Base-by-base conservation (phyloP, 1,140 invertebrate genomes). In the Achroia grisella region DNA sequence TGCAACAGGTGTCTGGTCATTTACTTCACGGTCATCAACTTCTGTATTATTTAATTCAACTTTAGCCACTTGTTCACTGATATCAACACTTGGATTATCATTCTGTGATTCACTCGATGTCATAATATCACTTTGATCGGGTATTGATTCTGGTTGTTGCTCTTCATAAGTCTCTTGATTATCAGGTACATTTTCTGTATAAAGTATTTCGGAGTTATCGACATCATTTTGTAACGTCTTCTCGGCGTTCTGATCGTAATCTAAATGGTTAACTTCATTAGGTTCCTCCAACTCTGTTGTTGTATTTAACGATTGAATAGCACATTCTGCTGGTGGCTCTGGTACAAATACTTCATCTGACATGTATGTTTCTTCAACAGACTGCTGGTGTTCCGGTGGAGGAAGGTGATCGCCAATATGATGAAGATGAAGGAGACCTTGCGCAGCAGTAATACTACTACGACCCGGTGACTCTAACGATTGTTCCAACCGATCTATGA, bases 401-500 rank as follows among this genome's bases (percentile, higher is more conserved):
- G 66, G 54, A 2, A 87, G 50, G 33, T 82, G 79, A 43, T 88
- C 87, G 3, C 87, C 87, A 57, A 87, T 88, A 46, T 86, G 84
- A 53, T 81, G 76, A 14, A 85, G 47, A 48, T 82, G 84, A 10
- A 84, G 50, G 10, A 87, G 49, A 0, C 82, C 83, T 41, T 86
- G 79, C 4, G 82, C 80, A 8, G 74, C 81, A n/a, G 71, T 80
- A 43, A 78, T 83, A 56, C 74, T 83, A 51, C 71, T 86, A 13
- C 61, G 73, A 11, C 78, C 79, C 1, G 84, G 86, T 2, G 84
- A 86, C 36, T 83, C 86, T 1, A 86, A 70, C 2, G 89, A 89
- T 48, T 88, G 87, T 50, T 88, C 88, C 30, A 90, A 65, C 31
- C 88, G 56, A 34, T 87, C 84, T 11, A 89, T 87, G 33, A 89